Percentiles rank a stretch among this genome's conserved stretches.
Evolutionary conservation across 2,113 vertebrate species (phyloP).

Genomic region (Zootoca vivipara): DNA sequence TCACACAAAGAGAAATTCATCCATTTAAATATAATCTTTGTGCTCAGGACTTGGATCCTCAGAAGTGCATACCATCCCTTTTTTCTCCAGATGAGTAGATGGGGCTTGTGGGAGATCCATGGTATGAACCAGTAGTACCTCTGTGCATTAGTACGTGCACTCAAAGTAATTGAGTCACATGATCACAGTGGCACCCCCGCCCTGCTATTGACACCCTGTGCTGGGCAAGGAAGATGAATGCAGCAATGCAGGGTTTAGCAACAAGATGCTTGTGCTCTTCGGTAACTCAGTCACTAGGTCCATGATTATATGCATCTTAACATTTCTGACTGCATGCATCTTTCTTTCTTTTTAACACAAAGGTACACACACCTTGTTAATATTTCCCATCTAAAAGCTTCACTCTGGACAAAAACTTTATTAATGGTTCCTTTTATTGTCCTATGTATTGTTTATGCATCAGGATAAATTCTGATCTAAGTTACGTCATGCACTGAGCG

Average conservation of each 20-base stretch:
- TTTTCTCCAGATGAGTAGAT: no score
- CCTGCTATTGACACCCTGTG: neutral
- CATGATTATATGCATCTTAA: neutral
- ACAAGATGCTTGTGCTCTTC: neutral
- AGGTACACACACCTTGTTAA: neutral
- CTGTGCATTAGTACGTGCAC: neutral
- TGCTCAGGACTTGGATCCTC: neutral
- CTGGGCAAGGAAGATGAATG: neutral
- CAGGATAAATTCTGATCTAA: neutral
- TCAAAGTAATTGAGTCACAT: neutral
- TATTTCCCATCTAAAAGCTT: neutral
- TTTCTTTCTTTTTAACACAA: no score
- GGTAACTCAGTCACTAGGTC: neutral
- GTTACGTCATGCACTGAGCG: neutral
- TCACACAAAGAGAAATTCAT: neutral
- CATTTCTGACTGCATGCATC: neutral
- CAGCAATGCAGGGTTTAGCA: neutral
- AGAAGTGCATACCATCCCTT: neutral
- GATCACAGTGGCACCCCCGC: no score
- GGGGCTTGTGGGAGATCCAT: neutral
- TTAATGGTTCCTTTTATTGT: neutral
- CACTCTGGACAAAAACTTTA: neutral
- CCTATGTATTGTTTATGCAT: rapidly evolving
- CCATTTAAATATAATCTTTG: neutral
- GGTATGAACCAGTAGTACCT: neutral